These are phyloP conservation scores for Lutraria lutraria DNA, from an alignment of 2,888 invertebrate species.

Conservation along the genomic window DNA sequence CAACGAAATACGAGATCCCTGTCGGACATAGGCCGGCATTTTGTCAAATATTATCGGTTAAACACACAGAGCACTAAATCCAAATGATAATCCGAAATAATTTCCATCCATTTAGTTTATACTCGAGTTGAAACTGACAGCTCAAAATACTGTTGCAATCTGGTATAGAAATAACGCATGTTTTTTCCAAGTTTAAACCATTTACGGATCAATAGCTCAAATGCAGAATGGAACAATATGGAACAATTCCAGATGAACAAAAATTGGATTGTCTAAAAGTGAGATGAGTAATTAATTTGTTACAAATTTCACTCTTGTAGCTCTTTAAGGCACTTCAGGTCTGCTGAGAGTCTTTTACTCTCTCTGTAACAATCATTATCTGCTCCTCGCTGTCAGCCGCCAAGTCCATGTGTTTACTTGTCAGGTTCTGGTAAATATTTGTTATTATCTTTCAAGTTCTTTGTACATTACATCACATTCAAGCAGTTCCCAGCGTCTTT, in stretches of 20 bases:
- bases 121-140: background rate
- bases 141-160: background rate
- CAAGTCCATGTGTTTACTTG: conserved; percentile 21
- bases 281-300: background rate
- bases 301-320: background rate
- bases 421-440: conserved; percentile 16
- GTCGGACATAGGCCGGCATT: conserved; percentile 68
- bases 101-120: conserved; percentile 16
- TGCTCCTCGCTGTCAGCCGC: background rate
- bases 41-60: conserved; percentile 20
- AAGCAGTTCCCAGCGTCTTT: conserved; percentile 3
- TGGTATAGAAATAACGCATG: background rate
- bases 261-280: background rate
- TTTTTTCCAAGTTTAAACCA: conserved; percentile 5
- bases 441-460: background rate
- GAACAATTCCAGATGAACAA: background rate
- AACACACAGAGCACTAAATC: conserved; percentile 4
- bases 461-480: background rate
- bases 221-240: conserved; percentile 5
- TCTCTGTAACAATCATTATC: conserved; percentile 17
- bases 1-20: conserved; percentile 78
- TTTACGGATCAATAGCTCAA: conserved; percentile 13
- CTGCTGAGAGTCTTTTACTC: background rate
- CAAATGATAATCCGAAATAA: background rate
- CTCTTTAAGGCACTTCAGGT: background rate